Evolutionary conservation across 2,888 invertebrate species (phyloP), one percentile per base, ranked within the genome.

Genomic region (Rhagonycha fulva): DNA sequence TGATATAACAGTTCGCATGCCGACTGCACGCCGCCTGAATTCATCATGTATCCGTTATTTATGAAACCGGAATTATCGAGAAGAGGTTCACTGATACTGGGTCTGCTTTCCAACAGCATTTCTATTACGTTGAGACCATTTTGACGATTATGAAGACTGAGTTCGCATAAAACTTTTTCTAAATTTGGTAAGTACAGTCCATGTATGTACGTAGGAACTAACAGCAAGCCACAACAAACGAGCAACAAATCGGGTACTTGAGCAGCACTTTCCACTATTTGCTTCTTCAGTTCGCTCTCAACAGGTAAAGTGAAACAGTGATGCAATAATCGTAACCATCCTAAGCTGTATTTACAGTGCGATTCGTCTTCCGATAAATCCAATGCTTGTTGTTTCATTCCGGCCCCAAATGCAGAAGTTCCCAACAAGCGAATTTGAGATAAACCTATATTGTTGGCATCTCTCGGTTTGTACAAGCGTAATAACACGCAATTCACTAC

Each of bases 371-470:
- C 90, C 11, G 88, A 86, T 1, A 88, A 82, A 76, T 90, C 90
- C 11, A 82, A 76, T 3, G 82, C 74, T 69, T 81, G 83, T 75
- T 85, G 85, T 70, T 83, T 83, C 26, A 79, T 82, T 83, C 86
- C 86, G n/a, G 91, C 91, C n/a, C 92, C 91, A 86, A 97, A 97
- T 2, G 96, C 95, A 4, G 96, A 95, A 76, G 94, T 94, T 0
- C 96, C 98, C 63, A 97, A 89, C 70, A 98, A 88, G 4, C 94
- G 90, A 79, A 98, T 93, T 88, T 97, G 97, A 77, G 96, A 93
- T 62, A 98, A 89, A 5, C 97, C 97, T 86, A 98, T 94, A 84
- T 95, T 96, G 82, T 93, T 93, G n/a, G 95, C 95, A 84, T 97
- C 97, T 47, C 95, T 90, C 0, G 98, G 97, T 85, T 95, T 95